Base-by-base conservation (phyloP, 2,888 invertebrate genomes). In the Germaria angustata region DNA sequence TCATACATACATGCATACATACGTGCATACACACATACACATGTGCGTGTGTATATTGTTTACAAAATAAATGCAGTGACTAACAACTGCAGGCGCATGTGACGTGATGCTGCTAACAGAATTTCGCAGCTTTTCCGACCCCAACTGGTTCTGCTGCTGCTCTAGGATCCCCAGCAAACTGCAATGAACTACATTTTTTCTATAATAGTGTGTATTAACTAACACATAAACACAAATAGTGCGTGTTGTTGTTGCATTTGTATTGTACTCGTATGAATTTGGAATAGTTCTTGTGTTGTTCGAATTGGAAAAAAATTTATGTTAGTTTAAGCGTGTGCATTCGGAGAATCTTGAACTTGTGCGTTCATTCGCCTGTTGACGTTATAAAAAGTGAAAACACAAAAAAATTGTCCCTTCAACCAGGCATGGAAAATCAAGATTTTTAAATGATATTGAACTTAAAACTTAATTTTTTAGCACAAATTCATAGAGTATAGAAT, bases 91-190 rank as follows among this genome's bases (percentile, higher is more conserved):
- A 34, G 28, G n/a, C 13, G 15, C 17, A 11, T 36, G 8, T 61
- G 34, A 39, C 20, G 4, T 2, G 34, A 51, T 44, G 65, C 63
- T 51, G 69, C 24, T 17, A 15, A 17, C 73, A 55, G 41, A 34
- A 46, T 39, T 49, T 49, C 6, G 22, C 65, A 57, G 63, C 44
- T 32, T 15, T 36, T 32, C 17, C 34, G 13, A 17, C 8, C 53
- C 4, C 17, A 17, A 32, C 2, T 39, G 39, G 0, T 3, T n/a
- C 15, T 61, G 59, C 76, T 59, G 57, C 63, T 24, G 22, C 41
- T 5, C 13, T 39, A 75, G 81, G 89, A 89, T 88, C 89, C 89
- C 89, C 89, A 89, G 89, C 89, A 88, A 88, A 89, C 88, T 88
- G 87, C 87, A 86, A 86, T 88, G 88, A 87, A 88, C 87, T 88